Percentiles rank a stretch among this genome's conserved stretches.
phyloP scores from a whole-genome alignment of 2,113 vertebrate genomes.

The Capreolus pygargus region DNA sequence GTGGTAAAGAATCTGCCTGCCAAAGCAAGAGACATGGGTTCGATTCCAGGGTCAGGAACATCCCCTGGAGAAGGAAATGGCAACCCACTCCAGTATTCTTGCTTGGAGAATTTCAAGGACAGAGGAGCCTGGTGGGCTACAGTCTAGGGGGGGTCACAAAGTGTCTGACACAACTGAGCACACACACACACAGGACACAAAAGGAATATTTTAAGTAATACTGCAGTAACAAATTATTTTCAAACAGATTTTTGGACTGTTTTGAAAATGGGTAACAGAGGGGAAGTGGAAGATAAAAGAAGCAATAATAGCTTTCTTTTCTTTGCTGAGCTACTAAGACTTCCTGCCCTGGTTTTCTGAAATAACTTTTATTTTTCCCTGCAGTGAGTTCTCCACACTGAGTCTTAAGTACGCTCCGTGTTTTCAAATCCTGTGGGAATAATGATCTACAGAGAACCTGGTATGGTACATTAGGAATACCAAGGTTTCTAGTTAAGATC shows the following conservation, averaged over 20 bases:
- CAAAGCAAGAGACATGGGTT: neutral
- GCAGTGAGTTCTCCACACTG: neutral
- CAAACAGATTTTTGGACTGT: constrained; percentile 47
- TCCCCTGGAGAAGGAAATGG: neutral
- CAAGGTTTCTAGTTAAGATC: neutral
- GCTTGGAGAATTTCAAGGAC: neutral
- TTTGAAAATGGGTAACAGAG: constrained; percentile 61
- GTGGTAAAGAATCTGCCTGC: neutral
- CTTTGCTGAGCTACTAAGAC: constrained; percentile 63
- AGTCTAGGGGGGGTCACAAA: neutral
- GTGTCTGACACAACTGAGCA: neutral
- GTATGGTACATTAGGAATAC: neutral
- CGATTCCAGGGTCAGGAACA: neutral
- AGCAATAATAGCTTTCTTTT: constrained; percentile 63
- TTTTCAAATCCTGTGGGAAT: constrained; percentile 18
- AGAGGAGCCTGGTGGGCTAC: neutral
- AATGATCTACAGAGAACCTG: neutral
- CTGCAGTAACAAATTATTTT: neutral
- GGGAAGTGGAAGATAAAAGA: constrained; percentile 70
- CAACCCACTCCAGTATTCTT: neutral
- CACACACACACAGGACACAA: neutral
- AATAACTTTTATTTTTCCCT: constrained; percentile 11
- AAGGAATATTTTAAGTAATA: neutral
- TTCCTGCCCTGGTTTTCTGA: constrained; percentile 69
- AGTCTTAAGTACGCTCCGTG: neutral